Evolutionary conservation across 2,888 invertebrate species (phyloP).

Genomic region (Saturnia pavonia): DNA sequence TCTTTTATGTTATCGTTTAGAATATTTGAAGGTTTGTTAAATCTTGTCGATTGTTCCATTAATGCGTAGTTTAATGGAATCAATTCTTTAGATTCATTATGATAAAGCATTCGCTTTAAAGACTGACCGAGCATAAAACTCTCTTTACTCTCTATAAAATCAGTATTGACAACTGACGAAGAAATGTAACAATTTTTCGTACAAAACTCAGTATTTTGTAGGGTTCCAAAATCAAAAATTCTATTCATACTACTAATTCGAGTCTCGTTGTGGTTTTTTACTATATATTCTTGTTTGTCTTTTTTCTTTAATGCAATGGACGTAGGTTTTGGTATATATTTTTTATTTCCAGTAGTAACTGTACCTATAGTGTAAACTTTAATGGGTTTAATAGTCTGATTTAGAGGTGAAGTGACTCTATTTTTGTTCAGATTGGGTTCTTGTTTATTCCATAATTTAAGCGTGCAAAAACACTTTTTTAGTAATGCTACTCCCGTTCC

Average conservation of each 20-base stretch:
- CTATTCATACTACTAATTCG: neutral
- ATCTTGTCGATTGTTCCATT: neutral
- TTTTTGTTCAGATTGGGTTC: conserved; percentile 14
- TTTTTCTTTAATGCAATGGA: neutral
- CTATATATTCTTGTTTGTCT: neutral
- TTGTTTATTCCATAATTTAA: conserved; percentile 38
- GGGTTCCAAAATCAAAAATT: neutral
- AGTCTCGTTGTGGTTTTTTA: neutral
- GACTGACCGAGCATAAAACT: neutral
- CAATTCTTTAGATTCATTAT: neutral
- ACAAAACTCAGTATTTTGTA: neutral
- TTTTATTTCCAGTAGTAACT: neutral
- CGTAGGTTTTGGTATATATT: neutral
- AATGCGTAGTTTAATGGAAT: neutral
- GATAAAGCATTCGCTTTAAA: neutral
- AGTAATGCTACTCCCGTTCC: conserved; percentile 32
- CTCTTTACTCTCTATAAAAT: neutral
- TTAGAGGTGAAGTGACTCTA: conserved; percentile 2
- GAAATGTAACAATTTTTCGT: neutral
- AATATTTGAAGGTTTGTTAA: neutral
- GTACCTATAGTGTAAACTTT: conserved; percentile 18
- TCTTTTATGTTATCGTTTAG: neutral
- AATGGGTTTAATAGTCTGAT: neutral
- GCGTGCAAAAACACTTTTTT: conserved; percentile 48
- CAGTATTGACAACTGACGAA: neutral